Evolutionary conservation across 1,140 invertebrate species (phyloP), one percentile per base, ranked within the genome.

Genomic region (Drosophila tropicalis): DNA sequence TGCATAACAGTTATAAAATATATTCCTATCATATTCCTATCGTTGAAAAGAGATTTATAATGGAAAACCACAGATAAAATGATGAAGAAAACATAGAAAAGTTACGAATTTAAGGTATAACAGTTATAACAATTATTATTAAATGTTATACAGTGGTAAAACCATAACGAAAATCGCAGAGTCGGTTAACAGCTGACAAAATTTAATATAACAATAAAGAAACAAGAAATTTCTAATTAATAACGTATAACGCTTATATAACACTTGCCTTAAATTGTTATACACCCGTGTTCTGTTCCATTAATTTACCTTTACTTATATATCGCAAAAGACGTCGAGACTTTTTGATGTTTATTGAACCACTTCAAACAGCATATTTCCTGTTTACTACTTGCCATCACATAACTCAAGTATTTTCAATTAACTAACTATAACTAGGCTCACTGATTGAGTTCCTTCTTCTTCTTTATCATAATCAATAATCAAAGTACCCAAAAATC

Each of bases 291-390:
- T 9, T 47, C 15, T 47, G 12, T 25, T 25, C 22, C 2, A 22
- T 22, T 22, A 22, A 22, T 22, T 22, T 22, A 22, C 1, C 22
- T 22, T 22, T 22, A 0, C 2, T 25, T 25, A 25, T 25, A 3
- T 25, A 25, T 25, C 22, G 22, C 22, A 5, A 5, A 29, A 29
- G 0, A 3, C 3, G 44, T 51, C 44, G 39, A 58, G 56, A 34
- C 56, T 2, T 0, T 39, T 15, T 3, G 6, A 12, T 13, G 44
- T 51, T 22, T 51, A 51, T 51, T 57, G 29, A 58, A 58, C 56
- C 56, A 58, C 32, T 36, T 39, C 5, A 58, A 39, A 39, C 56
- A 58, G 5, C 15, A 34, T 36, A 58, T 58, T 58, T 39, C 56
- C 56, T 58, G 56, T 58, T 36, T 36, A 58, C 32, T 19, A 58